Evolutionary conservation across 2,797 vertebrate species (phyloP), one percentile per base, ranked within the genome.

Genomic region (Liparis tanakae): DNA sequence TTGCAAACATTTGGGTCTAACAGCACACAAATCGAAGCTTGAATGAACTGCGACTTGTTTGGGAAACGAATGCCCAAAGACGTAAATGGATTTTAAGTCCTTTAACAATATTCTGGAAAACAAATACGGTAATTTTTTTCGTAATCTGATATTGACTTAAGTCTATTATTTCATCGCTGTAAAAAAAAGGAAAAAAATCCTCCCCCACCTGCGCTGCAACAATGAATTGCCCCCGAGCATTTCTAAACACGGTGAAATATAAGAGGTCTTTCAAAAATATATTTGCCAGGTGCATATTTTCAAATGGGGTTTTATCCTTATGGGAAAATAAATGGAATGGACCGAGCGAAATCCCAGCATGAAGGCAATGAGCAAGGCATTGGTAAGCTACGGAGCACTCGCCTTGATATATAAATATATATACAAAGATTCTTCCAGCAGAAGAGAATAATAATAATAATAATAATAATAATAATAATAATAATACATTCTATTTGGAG

Each of bases 1-100:
- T 92, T 90, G 85, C 89, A 91, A 91, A 92, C 83, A 90, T 89
- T 90, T 89, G 80, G 77, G 83, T 85, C 67, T 67, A 72, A 82
- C 88, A 86, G 77, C 60, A 13, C 74, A 73, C 82, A 85, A 82
- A 91, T 77, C 86, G 85, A 80, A 86, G 88, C 85, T 58, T 84
- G 81, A 93, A 85, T 81, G 74, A 88, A 69, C 81, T 67, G 67
- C 72, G 76, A 71, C 85, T 86, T 88, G 84, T 82, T 89, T 85
- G 75, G 67, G 67, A 86, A 88, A 89, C 66, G 44, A 90, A 85
- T 82, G 83, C 80, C 53, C 80, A 88, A 88, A 86, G 84, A 89
- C 70, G 46, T 82, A 84, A 88, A 88, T 80, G 87, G 88, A 90
- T 90, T 87, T 87, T 72, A 83, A 83, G 59, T 71, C 60, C 70